These are phyloP conservation scores for Meteorus cinctellus DNA, from an alignment of 2,888 invertebrate species.

Conservation along the genomic window DNA sequence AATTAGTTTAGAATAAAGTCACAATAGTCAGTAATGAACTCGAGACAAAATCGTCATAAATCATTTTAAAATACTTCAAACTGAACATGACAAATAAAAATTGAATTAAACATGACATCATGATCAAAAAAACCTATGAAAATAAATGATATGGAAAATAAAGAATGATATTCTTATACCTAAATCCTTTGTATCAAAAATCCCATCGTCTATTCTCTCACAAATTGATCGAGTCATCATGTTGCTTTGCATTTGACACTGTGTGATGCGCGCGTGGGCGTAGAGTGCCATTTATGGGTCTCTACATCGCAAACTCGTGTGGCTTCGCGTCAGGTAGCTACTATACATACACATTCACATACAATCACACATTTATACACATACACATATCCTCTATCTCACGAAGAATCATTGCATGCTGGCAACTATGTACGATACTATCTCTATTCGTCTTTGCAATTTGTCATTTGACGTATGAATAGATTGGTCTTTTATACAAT, in stretches of 20 bases:
- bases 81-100: no score
- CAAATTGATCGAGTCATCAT: background rate
- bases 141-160: no score
- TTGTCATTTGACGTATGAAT: slow-evolving; percentile 16
- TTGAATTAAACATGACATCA: no score
- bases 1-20: no score
- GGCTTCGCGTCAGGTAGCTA: background rate
- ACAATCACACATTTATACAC: no score
- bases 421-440: slow-evolving; percentile 12
- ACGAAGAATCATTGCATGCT: slow-evolving; percentile 9
- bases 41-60: no score
- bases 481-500: slow-evolving; percentile 10
- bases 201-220: background rate
- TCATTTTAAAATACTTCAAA: no score
- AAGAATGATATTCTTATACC: no score
- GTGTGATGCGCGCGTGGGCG: background rate
- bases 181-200: background rate
- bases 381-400: background rate
- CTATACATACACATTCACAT: background rate
- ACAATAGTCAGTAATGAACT: no score
- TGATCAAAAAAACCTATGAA: no score
- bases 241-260: slow-evolving; percentile 1
- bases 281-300: slow-evolving; percentile 1
- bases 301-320: background rate
- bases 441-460: slow-evolving; percentile 15